Evolutionary conservation across 2,113 vertebrate genomes (phyloP), one percentile per base, ranked within the genome.

Genomic region (Xiphorhynchus elegans): DNA sequence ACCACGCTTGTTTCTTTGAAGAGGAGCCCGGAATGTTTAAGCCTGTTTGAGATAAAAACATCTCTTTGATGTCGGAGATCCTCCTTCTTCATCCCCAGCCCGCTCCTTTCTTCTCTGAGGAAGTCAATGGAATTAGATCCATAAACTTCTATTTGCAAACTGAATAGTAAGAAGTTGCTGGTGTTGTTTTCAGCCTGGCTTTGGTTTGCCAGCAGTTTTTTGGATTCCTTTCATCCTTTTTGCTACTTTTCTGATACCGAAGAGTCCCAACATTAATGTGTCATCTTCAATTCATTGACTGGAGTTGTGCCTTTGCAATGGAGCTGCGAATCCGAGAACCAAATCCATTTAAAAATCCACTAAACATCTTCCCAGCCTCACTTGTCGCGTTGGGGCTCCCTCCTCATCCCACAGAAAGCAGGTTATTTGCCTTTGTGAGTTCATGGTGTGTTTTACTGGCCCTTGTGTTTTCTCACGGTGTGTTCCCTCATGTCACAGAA

Each of bases 221-320:
- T 77, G 24, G 69, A 31, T 52, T 69, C 64, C 26, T 53, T 50
- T 64, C 4, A 9, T 74, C 73, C 33, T 46, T 63, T 40, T 24
- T 11, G 25, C 23, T 68, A 5, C 39, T 56, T 55, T 17, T 31
- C 28, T 70, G 44, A 15, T 26, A 21, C 12, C 20, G 25, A 42
- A 31, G 28, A 33, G 40, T 62, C 64, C 80, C 58, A 19, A 64
- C 24, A 14, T 13, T 11, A 53, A 44, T 23, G 18, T 1, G 3
- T 46, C 8, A 3, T 21, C 44, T 52, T 33, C 37, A 58, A n/a
- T 16, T 35, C 49, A 7, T 68, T 59, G 21, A 24, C 40, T 53
- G 47, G n/a, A 37, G 46, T n/a, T 0, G 0, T 28, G 40, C 23
- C 28, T 11, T 28, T 63, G 31, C 39, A 31, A 19, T 19, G 50